Conservation (phyloP, 2,888 invertebrate species). For the Cordylochernes scorpioides region DNA sequence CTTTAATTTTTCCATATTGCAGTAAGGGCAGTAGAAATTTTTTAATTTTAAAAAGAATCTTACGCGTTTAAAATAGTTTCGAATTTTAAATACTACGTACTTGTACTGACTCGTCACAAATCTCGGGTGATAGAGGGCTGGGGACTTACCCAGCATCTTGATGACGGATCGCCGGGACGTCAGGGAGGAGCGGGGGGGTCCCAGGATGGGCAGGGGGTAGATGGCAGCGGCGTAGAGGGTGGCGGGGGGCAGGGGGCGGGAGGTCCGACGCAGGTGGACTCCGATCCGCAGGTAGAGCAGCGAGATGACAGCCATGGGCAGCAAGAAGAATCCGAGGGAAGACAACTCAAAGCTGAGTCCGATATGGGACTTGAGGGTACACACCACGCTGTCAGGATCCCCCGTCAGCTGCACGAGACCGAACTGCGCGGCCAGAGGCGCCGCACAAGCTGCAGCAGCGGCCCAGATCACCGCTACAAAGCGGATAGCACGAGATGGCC, state of each 20-base stretch:
- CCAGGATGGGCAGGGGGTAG: too few relatives aligned
- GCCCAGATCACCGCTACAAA: slow-evolving; percentile 55
- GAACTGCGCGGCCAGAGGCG: slow-evolving; percentile 34
- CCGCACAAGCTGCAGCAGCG: slow-evolving; percentile 31
- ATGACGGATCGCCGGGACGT: slow-evolving; percentile 17
- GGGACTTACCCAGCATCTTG: slow-evolving; percentile 32
- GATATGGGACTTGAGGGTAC: slow-evolving; percentile 29
- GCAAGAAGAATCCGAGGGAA: slow-evolving; percentile 47
- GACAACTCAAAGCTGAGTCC: slow-evolving; percentile 51
- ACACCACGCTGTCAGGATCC: slow-evolving; percentile 20
- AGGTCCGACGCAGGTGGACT: slow-evolving; percentile 10
- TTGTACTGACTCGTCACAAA: too few relatives aligned
- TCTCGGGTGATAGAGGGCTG: too few relatives aligned
- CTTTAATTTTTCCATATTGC: too few relatives aligned
- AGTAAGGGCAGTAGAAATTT: too few relatives aligned
- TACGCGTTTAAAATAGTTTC: too few relatives aligned
- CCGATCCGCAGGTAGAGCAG: slow-evolving; percentile 36
- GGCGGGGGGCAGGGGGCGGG: slow-evolving; percentile 1
- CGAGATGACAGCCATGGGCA: slow-evolving; percentile 57
- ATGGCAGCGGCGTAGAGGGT: neutral
- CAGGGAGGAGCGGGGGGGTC: slow-evolving; percentile 1
- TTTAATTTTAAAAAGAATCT: too few relatives aligned
- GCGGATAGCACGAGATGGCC: slow-evolving; percentile 43
- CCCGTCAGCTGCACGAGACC: slow-evolving; percentile 29
- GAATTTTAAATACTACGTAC: too few relatives aligned